Evolutionary conservation across 2,113 vertebrate species (phyloP), one percentile per base, ranked within the genome.

Genomic region (Cynocephalus volans): DNA sequence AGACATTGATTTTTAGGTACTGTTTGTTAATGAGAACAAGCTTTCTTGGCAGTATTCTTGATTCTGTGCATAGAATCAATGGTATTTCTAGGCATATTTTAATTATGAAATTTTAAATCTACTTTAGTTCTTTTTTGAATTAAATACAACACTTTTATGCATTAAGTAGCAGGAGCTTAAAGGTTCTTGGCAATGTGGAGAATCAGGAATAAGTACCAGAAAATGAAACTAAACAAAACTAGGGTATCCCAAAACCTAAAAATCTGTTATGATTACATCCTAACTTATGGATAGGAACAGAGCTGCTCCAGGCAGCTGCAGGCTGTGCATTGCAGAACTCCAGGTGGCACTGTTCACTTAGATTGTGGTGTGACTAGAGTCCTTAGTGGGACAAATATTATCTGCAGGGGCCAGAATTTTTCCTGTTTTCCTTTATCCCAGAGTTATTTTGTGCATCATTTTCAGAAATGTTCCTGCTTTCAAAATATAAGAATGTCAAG

Each of bases 401-500:
- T 67, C 33, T 76, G 31, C 60, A 88, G 77, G 50, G 18, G 56
- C 33, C 54, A 54, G 5, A 48, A 26, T 89, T 89, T n/a, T 28
- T 33, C 54, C 50, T 8, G 50, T 14, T 64, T 77, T 45, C 8
- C 31, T 41, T 64, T 14, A 80, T n/a, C 21, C 50, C 10, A 8
- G 19, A 21, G n/a, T 91, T 84, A 65, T 54, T 81, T 54, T 33
- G 1, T 95, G 36, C 21, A 65, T 90, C 52, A 60, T 95, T 76
- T 87, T 96, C 77, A 95, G 73, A 96, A 94, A 93, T 94, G 15
- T 36, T 72, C 15, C 60, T 77, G 28, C 48, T 90, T 92, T 95
- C 77, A 67, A 83, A 86, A 76, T 86, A 73, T 1, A 87, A 95
- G 17, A 67, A 64, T 89, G 52, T 83, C 15, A 19, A 90, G 23